Percentiles rank a stretch among this genome's conserved stretches.
Conservation (phyloP, 2,888 invertebrate species). For the Coleophora deauratella region DNA sequence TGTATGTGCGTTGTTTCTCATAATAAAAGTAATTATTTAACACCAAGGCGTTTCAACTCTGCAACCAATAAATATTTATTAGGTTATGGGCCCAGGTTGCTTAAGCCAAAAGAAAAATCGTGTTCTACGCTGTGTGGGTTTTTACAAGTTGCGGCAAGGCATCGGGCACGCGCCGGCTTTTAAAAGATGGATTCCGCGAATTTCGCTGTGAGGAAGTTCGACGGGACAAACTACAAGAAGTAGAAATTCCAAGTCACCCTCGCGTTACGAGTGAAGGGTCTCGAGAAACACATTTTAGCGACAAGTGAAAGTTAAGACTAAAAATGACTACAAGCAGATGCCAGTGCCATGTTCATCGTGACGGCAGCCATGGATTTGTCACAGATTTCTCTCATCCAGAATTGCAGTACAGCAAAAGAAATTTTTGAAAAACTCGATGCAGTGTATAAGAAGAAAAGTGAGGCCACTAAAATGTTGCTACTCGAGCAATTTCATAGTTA, state of each 20-base stretch:
- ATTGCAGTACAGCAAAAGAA: conserved; percentile 2
- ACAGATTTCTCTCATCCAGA: conserved; percentile 5
- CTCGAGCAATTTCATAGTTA: conserved; percentile 8
- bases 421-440: conserved; percentile 5
- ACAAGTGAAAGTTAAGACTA: neutral
- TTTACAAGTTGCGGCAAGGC: too few relatives aligned
- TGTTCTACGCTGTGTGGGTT: too few relatives aligned
- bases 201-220: conserved; percentile 3
- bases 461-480: conserved; percentile 8
- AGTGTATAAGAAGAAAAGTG: conserved; percentile 8
- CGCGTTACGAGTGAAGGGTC: conserved; percentile 5
- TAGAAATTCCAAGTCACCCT: conserved; percentile 10
- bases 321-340: too few relatives aligned
- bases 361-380: conserved; percentile 2
- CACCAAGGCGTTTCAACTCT: too few relatives aligned
- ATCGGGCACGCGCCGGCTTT: too few relatives aligned
- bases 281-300: neutral
- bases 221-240: conserved; percentile 4
- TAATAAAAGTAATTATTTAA: too few relatives aligned
- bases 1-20: too few relatives aligned
- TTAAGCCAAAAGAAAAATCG: too few relatives aligned
- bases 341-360: conserved; percentile 7
- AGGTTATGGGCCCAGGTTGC: too few relatives aligned
- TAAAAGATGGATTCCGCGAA: too few relatives aligned
- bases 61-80: too few relatives aligned